A percentile compares a stretch with the other conserved stretches of the same genome.
phyloP scores from a whole-genome alignment of 2,797 vertebrate genomes.

The Myotis vivesi region DNA sequence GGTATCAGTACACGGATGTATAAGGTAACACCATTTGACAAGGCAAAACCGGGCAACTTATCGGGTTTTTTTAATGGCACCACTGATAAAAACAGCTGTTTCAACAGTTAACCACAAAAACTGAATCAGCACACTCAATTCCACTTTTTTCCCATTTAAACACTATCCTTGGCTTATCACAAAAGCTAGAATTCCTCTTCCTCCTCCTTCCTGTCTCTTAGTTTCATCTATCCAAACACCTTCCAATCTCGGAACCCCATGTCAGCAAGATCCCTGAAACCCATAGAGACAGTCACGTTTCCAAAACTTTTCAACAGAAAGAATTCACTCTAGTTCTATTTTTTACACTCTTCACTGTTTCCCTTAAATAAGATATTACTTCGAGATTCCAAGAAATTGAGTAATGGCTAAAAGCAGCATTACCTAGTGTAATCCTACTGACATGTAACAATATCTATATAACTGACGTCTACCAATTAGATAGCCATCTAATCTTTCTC shows the following conservation, averaged over 20 bases:
- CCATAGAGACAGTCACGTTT: neutral
- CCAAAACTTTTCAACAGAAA: neutral
- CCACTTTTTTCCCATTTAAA: neutral
- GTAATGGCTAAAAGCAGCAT: neutral
- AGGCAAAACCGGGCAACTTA: neutral
- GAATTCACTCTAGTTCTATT: neutral
- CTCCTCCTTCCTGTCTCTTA: neutral
- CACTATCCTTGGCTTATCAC: neutral
- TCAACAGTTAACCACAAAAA: neutral
- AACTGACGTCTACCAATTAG: neutral
- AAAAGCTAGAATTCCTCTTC: neutral
- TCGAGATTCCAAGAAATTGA: slow-evolving; percentile 7
- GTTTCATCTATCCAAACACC: neutral
- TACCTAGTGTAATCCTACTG: neutral
- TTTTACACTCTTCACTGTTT: neutral
- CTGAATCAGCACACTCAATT: neutral
- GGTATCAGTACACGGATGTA: neutral
- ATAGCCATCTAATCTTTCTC: neutral
- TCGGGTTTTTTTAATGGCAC: neutral
- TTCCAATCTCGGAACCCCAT: neutral
- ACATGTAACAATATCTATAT: neutral
- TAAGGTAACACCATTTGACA: neutral
- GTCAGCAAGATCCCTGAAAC: neutral
- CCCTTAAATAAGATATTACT: neutral
- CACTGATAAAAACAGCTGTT: neutral